phyloP scores from a whole-genome alignment of 53 echinoderm and acorn worm species.

The Temnopleurus reevesii region DNA sequence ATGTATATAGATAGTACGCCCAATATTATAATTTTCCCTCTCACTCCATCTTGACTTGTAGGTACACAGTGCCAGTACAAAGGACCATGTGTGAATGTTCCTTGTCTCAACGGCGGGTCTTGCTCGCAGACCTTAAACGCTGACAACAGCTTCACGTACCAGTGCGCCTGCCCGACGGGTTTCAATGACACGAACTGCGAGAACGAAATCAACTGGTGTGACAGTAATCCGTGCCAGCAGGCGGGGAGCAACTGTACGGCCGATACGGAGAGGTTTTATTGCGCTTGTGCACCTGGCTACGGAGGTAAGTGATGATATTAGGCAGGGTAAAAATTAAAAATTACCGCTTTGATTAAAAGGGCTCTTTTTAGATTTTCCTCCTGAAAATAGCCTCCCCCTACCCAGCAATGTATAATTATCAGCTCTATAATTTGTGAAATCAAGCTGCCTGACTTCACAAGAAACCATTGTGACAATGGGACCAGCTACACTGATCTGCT shows the following conservation, averaged over 20 bases:
- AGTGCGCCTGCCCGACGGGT: conserved; percentile 76
- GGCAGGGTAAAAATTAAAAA: too few relatives aligned
- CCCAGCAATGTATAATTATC: neutral
- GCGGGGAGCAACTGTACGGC: conserved; percentile 74
- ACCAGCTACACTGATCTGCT: conserved; percentile 54
- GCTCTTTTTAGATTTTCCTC: too few relatives aligned
- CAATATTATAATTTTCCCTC: neutral
- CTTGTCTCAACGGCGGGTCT: conserved; percentile 74
- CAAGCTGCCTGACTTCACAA: conserved; percentile 43
- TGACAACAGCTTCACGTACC: conserved; percentile 57
- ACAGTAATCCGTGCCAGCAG: conserved; percentile 75
- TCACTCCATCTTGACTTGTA: neutral
- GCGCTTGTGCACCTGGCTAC: conserved; percentile 79
- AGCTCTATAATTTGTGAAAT: conserved; percentile 22
- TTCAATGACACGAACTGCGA: conserved; percentile 83
- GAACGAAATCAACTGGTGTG: conserved; percentile 89
- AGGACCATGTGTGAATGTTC: conserved; percentile 69
- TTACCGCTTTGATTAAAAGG: too few relatives aligned
- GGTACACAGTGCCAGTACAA: conserved; percentile 75
- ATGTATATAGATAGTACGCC: too few relatives aligned
- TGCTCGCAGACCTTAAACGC: conserved; percentile 65
- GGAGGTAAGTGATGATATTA: conserved; percentile 57
- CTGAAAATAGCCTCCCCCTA: neutral
- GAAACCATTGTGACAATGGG: conserved; percentile 51
- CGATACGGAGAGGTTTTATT: conserved; percentile 48